Evolutionary conservation across 2,113 vertebrate species (phyloP).

Genomic region (Formicarius rufipectus): DNA sequence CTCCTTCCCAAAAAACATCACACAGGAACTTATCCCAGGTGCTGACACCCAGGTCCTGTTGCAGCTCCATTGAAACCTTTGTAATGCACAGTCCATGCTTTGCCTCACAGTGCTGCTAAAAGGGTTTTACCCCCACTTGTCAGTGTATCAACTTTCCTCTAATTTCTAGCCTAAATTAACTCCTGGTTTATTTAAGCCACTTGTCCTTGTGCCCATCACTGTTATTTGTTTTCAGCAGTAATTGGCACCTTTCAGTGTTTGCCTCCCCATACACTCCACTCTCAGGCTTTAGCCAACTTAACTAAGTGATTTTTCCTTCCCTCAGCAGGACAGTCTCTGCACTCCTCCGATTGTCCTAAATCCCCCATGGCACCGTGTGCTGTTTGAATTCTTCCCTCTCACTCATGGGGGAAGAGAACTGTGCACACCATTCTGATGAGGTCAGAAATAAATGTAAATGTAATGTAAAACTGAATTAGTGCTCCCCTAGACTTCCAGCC

Average conservation of each 20-base stretch:
- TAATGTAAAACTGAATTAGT: constrained; percentile 15
- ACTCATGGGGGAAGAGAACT: neutral
- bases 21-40: accelerated
- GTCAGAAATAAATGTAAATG: too few relatives aligned
- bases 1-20: neutral
- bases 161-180: neutral
- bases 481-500: neutral
- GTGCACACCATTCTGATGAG: neutral
- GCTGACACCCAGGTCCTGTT: neutral
- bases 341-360: neutral
- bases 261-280: neutral
- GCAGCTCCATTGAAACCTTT: neutral
- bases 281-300: neutral
- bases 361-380: neutral
- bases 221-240: neutral
- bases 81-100: neutral
- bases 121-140: neutral
- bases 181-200: neutral
- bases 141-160: neutral
- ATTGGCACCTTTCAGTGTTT: neutral
- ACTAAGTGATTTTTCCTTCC: neutral
- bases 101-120: neutral
- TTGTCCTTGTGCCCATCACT: neutral
- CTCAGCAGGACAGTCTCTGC: neutral
- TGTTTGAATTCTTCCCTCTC: neutral